phyloP scores from a whole-genome alignment of 2,113 vertebrate species.

The Eulacestoma nigropectus region DNA sequence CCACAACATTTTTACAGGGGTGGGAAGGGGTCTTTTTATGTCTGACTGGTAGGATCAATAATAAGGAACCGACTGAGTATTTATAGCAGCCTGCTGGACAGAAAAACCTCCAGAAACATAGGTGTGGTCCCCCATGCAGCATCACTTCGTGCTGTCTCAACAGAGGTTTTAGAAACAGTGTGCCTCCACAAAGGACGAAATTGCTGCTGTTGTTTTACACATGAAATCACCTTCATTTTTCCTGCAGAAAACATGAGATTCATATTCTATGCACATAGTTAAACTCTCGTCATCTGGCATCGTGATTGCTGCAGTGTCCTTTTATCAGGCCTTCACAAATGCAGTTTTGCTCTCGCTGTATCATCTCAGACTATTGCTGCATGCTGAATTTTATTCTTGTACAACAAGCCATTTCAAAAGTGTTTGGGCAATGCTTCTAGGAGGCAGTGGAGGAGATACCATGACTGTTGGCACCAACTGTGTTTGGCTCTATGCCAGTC shows the following conservation, averaged over 20 bases:
- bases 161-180: background rate
- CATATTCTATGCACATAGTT: background rate
- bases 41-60: background rate
- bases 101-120: background rate
- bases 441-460: background rate
- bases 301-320: background rate
- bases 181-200: background rate
- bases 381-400: background rate
- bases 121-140: background rate
- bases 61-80: background rate
- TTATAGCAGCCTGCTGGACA: background rate
- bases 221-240: background rate
- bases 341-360: background rate
- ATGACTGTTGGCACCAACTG: background rate
- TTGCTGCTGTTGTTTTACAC: background rate
- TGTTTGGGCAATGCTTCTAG: background rate
- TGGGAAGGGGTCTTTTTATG: background rate
- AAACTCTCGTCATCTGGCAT: background rate
- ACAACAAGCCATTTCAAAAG: background rate
- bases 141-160: background rate
- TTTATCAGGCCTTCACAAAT: constrained; percentile 6
- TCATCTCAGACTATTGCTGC: background rate
- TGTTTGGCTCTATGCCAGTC: background rate
- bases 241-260: background rate
- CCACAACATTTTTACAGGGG: background rate